Base-by-base conservation (phyloP, 2,888 invertebrate genomes). In the Scaptomyza tumidula region DNA sequence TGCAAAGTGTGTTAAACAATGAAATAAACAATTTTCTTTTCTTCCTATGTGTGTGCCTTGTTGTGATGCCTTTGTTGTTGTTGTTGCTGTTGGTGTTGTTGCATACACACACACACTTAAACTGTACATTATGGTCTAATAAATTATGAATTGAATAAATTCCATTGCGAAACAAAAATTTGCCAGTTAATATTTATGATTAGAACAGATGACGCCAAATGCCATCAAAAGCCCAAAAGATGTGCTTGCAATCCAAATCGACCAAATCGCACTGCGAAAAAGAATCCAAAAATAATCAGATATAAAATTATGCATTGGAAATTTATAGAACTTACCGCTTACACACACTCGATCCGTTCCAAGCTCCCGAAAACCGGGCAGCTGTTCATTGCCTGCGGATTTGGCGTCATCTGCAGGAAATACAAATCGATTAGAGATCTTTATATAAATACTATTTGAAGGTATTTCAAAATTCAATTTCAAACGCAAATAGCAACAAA, bases 81-180 rank as follows among this genome's bases (percentile, higher is more conserved):
- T 56, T 56, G 31, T 39, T 52, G 50, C 27, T 54, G 41, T 31
- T 60, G 41, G 50, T 52, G 50, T 35, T 54, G 41, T 31, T 60
- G 63, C 44, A 16, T 13, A 64, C 55, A 45, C 14, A 59, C 50
- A 67, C 50, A 67, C 72, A 49, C 63, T 48, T 78, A 62, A 86
- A 78, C 84, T 85, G 81, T 85, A 88, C 87, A 86, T 80, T 69
- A 86, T 86, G 88, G 88, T 84, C 88, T 80, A 80, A 80, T 69
- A 52, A 64, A 61, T 73, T 58, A 62, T 64, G 67, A 80, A 68
- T 78, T 71, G 52, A 48, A 67, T 72, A 57, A 74, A 77, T 79
- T 85, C 71, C 86, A 78, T 83, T 86, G 87, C 70, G 53, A 81
- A 87, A 79, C 74, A 39, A 58, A 76, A 69, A 64, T 77, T 41